These are phyloP conservation scores for Artemisiospiza belli DNA, from an alignment of 2,113 vertebrate species.

Conservation along the genomic window DNA sequence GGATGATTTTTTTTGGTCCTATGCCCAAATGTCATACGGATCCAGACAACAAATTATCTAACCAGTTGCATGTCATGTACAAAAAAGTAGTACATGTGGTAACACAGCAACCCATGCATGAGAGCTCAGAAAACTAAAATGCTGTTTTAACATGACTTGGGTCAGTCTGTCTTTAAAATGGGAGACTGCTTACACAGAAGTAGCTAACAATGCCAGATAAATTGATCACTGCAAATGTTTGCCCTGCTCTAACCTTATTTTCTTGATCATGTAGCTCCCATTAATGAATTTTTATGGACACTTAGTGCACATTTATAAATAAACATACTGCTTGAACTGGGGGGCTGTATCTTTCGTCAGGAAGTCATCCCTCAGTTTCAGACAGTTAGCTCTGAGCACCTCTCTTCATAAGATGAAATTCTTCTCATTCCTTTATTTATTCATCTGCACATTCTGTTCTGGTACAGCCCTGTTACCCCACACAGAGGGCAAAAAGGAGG, in stretches of 20 bases:
- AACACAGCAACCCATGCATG: not conserved
- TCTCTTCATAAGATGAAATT: not conserved
- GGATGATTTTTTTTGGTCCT: not conserved
- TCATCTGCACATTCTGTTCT: not conserved
- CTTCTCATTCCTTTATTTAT: not conserved
- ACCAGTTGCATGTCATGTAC: not conserved
- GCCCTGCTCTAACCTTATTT: not conserved
- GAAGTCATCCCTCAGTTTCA: not conserved
- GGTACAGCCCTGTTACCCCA: not conserved
- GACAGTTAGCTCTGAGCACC: not conserved
- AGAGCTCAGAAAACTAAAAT: not conserved
- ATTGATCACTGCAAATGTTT: not conserved
- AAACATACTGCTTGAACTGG: not conserved
- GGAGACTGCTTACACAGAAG: not conserved
- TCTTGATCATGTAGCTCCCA: not conserved
- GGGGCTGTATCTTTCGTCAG: not conserved
- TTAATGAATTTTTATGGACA: not conserved
- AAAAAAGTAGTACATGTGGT: not conserved
- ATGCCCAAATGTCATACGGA: not conserved
- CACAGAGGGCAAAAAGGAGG: not conserved
- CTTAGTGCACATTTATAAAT: not conserved
- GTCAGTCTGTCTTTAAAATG: not conserved
- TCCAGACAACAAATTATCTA: not conserved
- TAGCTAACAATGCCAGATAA: not conserved
- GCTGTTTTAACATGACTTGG: not conserved